phyloP scores from a whole-genome alignment of 2,797 vertebrate genomes.

The Todus mexicanus region DNA sequence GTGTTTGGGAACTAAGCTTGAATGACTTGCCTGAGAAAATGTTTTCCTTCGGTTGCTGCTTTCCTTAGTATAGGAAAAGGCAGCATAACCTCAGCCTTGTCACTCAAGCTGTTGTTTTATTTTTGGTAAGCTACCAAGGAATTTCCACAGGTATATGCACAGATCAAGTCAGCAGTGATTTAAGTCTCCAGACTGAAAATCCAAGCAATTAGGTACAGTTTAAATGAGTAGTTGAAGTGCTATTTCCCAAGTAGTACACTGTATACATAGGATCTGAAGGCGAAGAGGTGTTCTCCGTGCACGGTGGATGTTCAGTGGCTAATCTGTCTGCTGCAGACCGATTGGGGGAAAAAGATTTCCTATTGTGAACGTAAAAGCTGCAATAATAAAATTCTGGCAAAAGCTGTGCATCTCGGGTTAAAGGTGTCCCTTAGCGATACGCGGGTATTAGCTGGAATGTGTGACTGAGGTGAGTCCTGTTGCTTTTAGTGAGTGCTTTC shows the following conservation, averaged over 20 bases:
- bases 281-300: neutral
- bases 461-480: neutral
- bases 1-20: neutral
- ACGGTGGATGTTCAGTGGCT: neutral
- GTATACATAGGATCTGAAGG: neutral
- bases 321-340: neutral
- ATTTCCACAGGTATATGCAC: neutral
- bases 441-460: neutral
- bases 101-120: neutral
- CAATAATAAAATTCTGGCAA: neutral
- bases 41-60: neutral
- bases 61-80: neutral
- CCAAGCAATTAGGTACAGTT: neutral
- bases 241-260: neutral
- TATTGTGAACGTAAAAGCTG: neutral
- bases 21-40: neutral
- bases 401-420: neutral
- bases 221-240: neutral
- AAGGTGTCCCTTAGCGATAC: neutral
- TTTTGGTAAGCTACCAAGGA: conserved; percentile 7
- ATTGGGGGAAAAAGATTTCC: neutral
- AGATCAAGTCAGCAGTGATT: neutral
- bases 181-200: neutral
- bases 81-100: neutral
- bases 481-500: neutral